Base-by-base conservation (phyloP, 1,140 invertebrate species). In the Lerema accius region DNA sequence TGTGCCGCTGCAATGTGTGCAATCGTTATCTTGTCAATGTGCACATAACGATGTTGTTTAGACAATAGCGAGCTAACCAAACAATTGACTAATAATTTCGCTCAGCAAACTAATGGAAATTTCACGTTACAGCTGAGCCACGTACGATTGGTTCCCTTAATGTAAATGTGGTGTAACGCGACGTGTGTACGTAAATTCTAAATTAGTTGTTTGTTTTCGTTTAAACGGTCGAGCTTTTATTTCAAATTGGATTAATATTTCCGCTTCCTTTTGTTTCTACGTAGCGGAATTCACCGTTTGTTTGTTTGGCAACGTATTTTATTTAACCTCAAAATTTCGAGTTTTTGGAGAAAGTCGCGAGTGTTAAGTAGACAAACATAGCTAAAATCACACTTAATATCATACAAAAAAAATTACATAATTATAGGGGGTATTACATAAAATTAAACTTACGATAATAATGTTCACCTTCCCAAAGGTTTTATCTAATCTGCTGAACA, bases 21-120 rank as follows among this genome's bases (percentile, higher is more conserved):
- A 61, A 70, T 76, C 73, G 64, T 78, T 80, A 79, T 81, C 71
- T 67, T 71, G 68, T 67, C 70, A 69, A 71, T 69, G 66, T 75
- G 83, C 75, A 73, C 64, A 73, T 73, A 78, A 78, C 67, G 62
- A 76, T 74, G 65, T 79, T 79, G 69, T 76, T 74, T 73, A 76
- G 64, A 76, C 69, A 82, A 78, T 76, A 67, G 69, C 67, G 63
- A 50, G 74, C 68, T 71, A 80, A 78, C 67, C 79, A 83, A 86
- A 84, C 80, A 84, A 82, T 86, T 68, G 76, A 73, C 80, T 83
- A 83, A 84, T 86, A 87, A 84, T 85, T 84, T 75, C 71, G 71
- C 74, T 77, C 58, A 63, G 71, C 78, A 81, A 78, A 85, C 71
- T 80, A 84, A 87, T 85, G 80, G 81, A 76, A 82, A 86, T 82